These are phyloP conservation scores for Loxodonta africana DNA, from an alignment of 2,113 vertebrate species.

Conservation along the genomic window DNA sequence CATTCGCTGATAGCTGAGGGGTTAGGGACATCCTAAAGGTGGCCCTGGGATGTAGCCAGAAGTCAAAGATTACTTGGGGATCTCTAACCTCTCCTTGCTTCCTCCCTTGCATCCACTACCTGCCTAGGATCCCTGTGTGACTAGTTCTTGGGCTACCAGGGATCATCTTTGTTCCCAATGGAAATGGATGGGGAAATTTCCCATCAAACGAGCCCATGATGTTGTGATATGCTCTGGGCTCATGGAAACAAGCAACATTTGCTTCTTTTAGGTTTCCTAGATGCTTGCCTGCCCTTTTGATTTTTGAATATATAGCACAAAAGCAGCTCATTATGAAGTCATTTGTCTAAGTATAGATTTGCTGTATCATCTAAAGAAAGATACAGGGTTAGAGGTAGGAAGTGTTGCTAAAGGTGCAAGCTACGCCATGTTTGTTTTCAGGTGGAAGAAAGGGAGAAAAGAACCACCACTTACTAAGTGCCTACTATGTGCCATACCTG, in stretches of 20 bases:
- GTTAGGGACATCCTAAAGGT: background rate
- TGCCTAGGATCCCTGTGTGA: background rate
- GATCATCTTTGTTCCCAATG: background rate
- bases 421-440: background rate
- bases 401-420: background rate
- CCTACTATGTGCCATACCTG: background rate
- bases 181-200: background rate
- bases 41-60: background rate
- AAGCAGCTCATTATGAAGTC: background rate
- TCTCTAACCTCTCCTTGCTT: background rate
- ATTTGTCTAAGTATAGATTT: background rate
- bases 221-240: background rate
- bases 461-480: background rate
- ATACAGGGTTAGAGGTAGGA: background rate
- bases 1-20: background rate
- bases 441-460: background rate
- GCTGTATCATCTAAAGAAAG: background rate
- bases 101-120: background rate
- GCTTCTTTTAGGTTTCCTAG: conserved; percentile 42
- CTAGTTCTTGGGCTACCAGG: background rate
- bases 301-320: background rate
- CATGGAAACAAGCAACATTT: background rate
- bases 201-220: background rate
- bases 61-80: background rate
- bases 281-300: background rate